Base-by-base conservation (phyloP, 2,797 vertebrate genomes). In the Coregonus suidteri region DNA sequence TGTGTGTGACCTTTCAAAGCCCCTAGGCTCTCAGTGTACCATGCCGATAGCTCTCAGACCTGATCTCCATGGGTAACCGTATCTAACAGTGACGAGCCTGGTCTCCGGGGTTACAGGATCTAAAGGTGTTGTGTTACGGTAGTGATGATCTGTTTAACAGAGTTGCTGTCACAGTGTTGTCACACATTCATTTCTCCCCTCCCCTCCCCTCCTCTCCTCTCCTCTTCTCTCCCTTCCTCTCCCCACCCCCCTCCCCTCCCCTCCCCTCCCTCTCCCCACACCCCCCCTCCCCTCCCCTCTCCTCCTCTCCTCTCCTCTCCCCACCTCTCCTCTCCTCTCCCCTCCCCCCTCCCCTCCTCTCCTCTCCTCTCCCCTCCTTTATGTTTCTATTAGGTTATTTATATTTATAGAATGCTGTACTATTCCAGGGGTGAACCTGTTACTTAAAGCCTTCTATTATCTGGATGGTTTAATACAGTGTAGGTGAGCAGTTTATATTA, bases 401-500 rank as follows among this genome's bases (percentile, higher is more conserved):
- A 62, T 62, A 70, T 47, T 41, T 51, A 41, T 70, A 70, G 37
- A 18, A 37, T n/a, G 16, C 16, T 54, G 54, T 56, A 56, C 18
- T 56, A 5, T n/a, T 18, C 1, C 3, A 54, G 18, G 4, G 16
- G 4, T 16, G 54, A 56, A 54, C 53, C 15, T 54, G 15, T 15
- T 18, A 15, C 13, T 15, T 54, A 18, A 54, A 54, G 54, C 54
- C 18, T 6, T 56, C 54, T 56, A 5, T 56, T 1, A 47, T 11
- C 9, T 47, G 73, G 59, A 53, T 72, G 64, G 62, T 72, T 77
- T n/a, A 41, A 75, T 64, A 86, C 71, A 81, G 79, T 89, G 83
- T 69, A 81, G 86, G 80, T 81, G 64, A 86, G 85, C 83, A 86
- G 76, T 81, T 83, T 84, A 70, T 82, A 80, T 78, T 69, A 5